phyloP scores from a whole-genome alignment of 2,888 invertebrate species.

The Neoscelio sp. region DNA sequence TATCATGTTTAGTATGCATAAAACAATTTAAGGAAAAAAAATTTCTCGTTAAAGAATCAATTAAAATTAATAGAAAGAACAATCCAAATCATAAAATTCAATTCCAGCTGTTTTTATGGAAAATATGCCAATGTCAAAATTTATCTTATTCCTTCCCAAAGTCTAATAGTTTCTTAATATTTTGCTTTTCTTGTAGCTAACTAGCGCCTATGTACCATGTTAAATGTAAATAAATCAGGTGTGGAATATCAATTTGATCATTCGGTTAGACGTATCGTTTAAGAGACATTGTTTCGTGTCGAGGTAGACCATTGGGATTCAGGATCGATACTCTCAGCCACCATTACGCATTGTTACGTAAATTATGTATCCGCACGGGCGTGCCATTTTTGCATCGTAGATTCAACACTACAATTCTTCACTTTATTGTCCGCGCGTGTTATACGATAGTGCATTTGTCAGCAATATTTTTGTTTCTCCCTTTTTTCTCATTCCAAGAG shows the following conservation, averaged over 20 bases:
- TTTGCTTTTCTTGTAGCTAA: slow-evolving; percentile 16
- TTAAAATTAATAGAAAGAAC: no score
- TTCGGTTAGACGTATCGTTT: slow-evolving; percentile 19
- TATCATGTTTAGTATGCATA: no score
- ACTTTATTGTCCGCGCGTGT: slow-evolving; percentile 26
- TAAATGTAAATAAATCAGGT: slow-evolving; percentile 25
- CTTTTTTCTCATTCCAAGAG: slow-evolving; percentile 35
- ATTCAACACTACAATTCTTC: slow-evolving; percentile 18
- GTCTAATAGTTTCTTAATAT: slow-evolving; percentile 57
- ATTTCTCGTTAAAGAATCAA: no score
- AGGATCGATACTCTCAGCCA: slow-evolving; percentile 18
- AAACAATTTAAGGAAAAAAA: no score
- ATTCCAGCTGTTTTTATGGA: slow-evolving; percentile 35
- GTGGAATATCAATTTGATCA: slow-evolving; percentile 43
- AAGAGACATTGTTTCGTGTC: slow-evolving; percentile 23
- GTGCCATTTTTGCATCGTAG: slow-evolving; percentile 21
- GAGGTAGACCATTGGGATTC: slow-evolving; percentile 12
- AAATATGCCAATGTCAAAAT: slow-evolving; percentile 43
- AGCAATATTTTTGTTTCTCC: slow-evolving; percentile 23
- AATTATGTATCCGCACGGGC: slow-evolving; percentile 33
- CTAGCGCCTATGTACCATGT: no score
- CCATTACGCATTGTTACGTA: slow-evolving; percentile 34
- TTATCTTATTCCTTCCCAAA: slow-evolving; percentile 29
- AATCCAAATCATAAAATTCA: no score
- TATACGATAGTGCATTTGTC: slow-evolving; percentile 15